Conservation (phyloP, 2,888 invertebrate species). For the Microctonus hyperodae region DNA sequence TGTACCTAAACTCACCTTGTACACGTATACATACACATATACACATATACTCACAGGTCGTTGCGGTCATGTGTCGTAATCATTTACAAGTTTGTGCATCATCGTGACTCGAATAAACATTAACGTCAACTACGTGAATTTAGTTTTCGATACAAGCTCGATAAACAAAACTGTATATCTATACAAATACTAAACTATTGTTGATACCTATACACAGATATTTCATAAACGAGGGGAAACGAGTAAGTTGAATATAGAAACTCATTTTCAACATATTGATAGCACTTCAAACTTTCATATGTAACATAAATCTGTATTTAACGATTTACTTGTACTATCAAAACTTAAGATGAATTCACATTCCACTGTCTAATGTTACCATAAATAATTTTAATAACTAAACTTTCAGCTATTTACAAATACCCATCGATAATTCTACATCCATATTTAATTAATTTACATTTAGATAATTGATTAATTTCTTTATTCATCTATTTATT, state of each 20-base stretch:
- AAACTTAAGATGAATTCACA: background rate
- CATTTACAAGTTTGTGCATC: constrained; percentile 8
- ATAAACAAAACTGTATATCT: background rate
- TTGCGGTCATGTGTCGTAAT: background rate
- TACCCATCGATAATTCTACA: background rate
- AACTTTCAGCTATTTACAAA: background rate
- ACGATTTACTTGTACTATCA: background rate
- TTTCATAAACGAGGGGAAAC: background rate
- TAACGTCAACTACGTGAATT: constrained; percentile 12
- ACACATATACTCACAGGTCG: no score
- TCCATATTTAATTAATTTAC: background rate
- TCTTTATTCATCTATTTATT: no score
- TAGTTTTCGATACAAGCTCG: background rate
- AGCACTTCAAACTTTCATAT: constrained; percentile 3
- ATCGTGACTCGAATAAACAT: constrained; percentile 12
- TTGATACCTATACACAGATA: no score
- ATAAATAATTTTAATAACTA: background rate
- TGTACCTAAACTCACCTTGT: no score
- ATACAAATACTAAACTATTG: background rate
- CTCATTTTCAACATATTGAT: constrained; percentile 3
- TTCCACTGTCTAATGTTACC: background rate
- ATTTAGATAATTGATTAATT: background rate
- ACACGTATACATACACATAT: no score
- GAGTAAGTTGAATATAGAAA: background rate
- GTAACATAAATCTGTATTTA: background rate